Conservation (phyloP, 2,888 invertebrate genomes). For the Teinopalpus imperialis region DNA sequence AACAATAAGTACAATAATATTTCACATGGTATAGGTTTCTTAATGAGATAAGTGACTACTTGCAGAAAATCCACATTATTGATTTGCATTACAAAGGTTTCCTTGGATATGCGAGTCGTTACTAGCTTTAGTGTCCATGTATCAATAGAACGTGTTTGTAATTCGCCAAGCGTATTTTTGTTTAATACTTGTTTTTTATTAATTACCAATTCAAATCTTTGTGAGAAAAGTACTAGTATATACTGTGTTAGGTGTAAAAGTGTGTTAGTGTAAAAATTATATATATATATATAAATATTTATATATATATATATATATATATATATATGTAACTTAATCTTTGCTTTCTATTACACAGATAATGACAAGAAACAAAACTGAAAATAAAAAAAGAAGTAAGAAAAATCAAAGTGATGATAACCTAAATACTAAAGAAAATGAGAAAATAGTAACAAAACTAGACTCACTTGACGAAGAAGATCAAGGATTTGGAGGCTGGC, state of each 20-base stretch:
- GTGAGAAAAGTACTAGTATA: too few relatives aligned
- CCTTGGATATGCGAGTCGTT: background rate
- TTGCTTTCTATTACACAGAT: constrained; percentile 40
- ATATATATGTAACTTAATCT: too few relatives aligned
- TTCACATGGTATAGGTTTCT: too few relatives aligned
- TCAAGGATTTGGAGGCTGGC: constrained; percentile 72
- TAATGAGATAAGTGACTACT: constrained; percentile 18
- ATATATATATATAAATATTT: too few relatives aligned
- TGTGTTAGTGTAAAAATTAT: too few relatives aligned
- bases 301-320: too few relatives aligned
- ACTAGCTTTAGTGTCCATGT: background rate
- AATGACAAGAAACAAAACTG: constrained; percentile 66
- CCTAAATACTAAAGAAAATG: constrained; percentile 25
- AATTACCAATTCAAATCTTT: too few relatives aligned
- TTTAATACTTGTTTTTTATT: too few relatives aligned
- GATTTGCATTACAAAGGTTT: constrained; percentile 22
- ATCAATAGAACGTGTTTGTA: constrained; percentile 2
- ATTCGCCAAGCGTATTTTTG: too few relatives aligned
- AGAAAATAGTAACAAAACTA: constrained; percentile 25
- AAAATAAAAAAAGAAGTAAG: constrained; percentile 41
- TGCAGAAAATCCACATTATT: constrained; percentile 3
- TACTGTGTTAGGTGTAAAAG: too few relatives aligned
- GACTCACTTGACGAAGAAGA: constrained; percentile 66
- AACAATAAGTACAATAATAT: too few relatives aligned
- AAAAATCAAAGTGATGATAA: constrained; percentile 36